Evolutionary conservation across 2,797 vertebrate genomes (phyloP), one percentile per base, ranked within the genome.

Genomic region (Acestrorhynchus altus): DNA sequence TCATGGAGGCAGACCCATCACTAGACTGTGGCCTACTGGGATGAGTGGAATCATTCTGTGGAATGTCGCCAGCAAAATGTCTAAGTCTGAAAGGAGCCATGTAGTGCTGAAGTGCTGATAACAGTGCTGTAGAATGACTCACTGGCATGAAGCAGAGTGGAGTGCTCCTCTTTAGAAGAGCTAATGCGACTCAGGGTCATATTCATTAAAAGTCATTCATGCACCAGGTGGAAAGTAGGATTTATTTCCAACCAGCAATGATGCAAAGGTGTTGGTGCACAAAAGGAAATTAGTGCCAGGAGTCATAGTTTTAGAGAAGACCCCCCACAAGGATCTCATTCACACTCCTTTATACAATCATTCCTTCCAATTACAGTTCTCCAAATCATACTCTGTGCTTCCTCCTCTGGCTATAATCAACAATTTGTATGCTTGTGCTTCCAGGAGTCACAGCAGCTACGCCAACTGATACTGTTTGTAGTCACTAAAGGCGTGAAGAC

Each of bases 61-160:
- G 64, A 59, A 64, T 28, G 56, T 40, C 47, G 42, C 71, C 70
- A 81, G 26, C 5, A 13, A 54, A 60, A 67, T 60, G 44, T 18
- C 35, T 57, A 54, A 46, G 74, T 60, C 71, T 69, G n/a, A 69
- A 77, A 69, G 28, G 60, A 81, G 60, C 42, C 54, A 20, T 73
- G n/a, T 63, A 61, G 63, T 68, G 63, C 56, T 35, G 80, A 63
- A 64, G 24, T 44, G 64, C 61, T 74, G 78, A 79, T 63, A 68
- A 56, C 65, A 31, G 56, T 68, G 74, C 72, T 54, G 72, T 68
- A 69, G 64, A 72, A 39, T 77, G 74, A 81, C 69, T 72, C 47
- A 26, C 74, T 49, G 28, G 59, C 66, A 56, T 35, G 57, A 49
- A 15, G 28, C 64, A 8, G 15, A 46, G 39, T 57, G 57, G 67